Base-by-base conservation (phyloP, 2,113 vertebrate species). In the Rhombomys opimus region DNA sequence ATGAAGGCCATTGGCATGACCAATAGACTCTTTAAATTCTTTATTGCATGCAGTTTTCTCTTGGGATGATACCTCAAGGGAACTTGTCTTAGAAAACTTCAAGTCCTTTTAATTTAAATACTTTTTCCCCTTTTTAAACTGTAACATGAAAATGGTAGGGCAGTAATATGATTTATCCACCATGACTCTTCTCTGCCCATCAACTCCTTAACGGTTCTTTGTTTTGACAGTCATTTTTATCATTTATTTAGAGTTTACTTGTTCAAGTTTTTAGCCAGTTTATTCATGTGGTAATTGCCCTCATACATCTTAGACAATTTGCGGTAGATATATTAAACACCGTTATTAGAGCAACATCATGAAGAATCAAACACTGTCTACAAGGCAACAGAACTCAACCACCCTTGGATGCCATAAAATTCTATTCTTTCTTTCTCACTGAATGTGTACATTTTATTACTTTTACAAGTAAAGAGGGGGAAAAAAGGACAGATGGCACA, bases 371-470 rank as follows among this genome's bases (percentile, higher is more conserved):
- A 73, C 81, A 52, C 63, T 88, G 25, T 94, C 41, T 88, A 65
- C 41, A 78, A 93, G 15, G 80, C 57, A 93, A 81, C 14, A 3
- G 63, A 93, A 93, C 86, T 95, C 50, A 95, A 91, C 41, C 41
- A 89, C 46, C 20, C 61, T 95, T 52, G 72, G 80, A 85, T 68
- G 32, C 67, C 61, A 86, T 95, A 92, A 97, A 97, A 90, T 41
- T 65, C 73, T 88, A 73, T 93, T 95, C 67, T 90, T 88, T 93
- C 61, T 78, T 81, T 95, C 93, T 96, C 93, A 95, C 73, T 94
- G 59, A 97, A 93, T 20, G 75, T 94, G 76, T 87, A 85, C 77
- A 95, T 89, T 97, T 97, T 96, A 96, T 96, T 95, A 54, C 93
- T 94, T 95, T 97, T 92, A 93, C 77, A 91, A 63, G 93, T 96